A percentile compares a stretch with the other conserved stretches of the same genome.
Evolutionary conservation across 2,888 invertebrate genomes (phyloP).

Genomic region (Drosophila colorata): DNA sequence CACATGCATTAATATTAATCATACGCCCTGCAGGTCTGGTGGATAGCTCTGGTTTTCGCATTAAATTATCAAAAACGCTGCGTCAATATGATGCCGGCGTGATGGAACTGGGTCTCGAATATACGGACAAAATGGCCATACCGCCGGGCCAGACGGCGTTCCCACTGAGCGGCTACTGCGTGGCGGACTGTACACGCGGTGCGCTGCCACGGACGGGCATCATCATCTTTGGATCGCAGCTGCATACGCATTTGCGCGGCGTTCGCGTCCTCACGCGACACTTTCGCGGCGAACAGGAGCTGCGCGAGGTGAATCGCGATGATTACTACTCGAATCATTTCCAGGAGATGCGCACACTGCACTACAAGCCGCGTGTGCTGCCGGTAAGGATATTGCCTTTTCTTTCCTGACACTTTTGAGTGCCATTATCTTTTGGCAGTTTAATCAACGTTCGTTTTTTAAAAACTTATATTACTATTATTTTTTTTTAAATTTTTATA

Average conservation of each 20-base stretch:
- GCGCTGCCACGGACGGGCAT: slow-evolving; percentile 94
- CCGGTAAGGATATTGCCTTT: slow-evolving; percentile 88
- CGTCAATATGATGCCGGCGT: slow-evolving; percentile 96
- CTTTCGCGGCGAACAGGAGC: slow-evolving; percentile 91
- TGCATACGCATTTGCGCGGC: slow-evolving; percentile 98
- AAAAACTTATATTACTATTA: no score
- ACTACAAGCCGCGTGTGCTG: slow-evolving; percentile 91
- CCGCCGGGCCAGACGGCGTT: slow-evolving; percentile 93
- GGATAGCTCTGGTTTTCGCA: slow-evolving; percentile 95
- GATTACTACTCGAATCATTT: slow-evolving; percentile 99
- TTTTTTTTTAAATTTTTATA: no score
- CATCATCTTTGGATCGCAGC: slow-evolving; percentile 96
- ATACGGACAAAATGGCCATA: slow-evolving; percentile 99
- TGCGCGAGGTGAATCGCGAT: slow-evolving; percentile 94
- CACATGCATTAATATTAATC: slow-evolving; percentile 62
- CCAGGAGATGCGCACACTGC: slow-evolving; percentile 96
- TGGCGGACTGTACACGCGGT: slow-evolving; percentile 95
- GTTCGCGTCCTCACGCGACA: slow-evolving; percentile 94
- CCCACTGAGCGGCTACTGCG: slow-evolving; percentile 94
- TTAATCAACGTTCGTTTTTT: no score
- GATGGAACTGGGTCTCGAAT: slow-evolving; percentile 98
- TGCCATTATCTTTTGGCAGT: no score
- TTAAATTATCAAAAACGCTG: slow-evolving; percentile 91
- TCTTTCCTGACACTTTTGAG: no score
- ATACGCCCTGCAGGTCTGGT: slow-evolving; percentile 88